A percentile compares a stretch with the other conserved stretches of the same genome.
Conservation (phyloP, 2,888 invertebrate species). For the Hydrotaea cyrtoneurina region DNA sequence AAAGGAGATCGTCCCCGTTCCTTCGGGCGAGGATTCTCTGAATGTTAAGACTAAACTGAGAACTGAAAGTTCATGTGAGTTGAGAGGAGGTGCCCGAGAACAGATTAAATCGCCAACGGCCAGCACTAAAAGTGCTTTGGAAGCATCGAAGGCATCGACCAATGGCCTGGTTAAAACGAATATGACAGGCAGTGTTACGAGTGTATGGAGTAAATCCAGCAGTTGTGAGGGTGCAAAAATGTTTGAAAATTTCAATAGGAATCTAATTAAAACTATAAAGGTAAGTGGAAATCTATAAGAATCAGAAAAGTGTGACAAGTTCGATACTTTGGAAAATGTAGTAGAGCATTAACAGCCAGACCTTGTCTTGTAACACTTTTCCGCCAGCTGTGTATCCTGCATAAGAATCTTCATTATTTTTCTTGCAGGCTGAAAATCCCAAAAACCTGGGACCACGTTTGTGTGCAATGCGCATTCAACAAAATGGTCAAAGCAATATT, state of each 20-base stretch:
- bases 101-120: slow-evolving; percentile 66
- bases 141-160: slow-evolving; percentile 48
- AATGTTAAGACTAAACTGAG: slow-evolving; percentile 57
- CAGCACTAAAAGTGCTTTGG: slow-evolving; percentile 66
- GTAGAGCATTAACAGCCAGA: no score
- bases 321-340: no score
- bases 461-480: slow-evolving; percentile 89
- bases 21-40: slow-evolving; percentile 41
- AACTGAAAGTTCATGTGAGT: slow-evolving; percentile 64
- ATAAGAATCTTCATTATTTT: neutral
- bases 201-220: slow-evolving; percentile 80
- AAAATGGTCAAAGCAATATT: slow-evolving; percentile 90
- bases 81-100: slow-evolving; percentile 31
- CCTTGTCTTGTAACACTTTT: no score
- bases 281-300: slow-evolving; percentile 68
- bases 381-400: neutral
- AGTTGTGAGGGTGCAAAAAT: slow-evolving; percentile 80
- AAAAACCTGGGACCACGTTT: slow-evolving; percentile 85
- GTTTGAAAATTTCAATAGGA: slow-evolving; percentile 81
- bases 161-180: slow-evolving; percentile 71
- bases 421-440: slow-evolving; percentile 80
- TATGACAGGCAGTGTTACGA: slow-evolving; percentile 79
- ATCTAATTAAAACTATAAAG: slow-evolving; percentile 81
- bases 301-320: no score
- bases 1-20: slow-evolving; percentile 70